Base-by-base conservation (phyloP, 2,113 vertebrate species). In the Laticauda laticaudata region DNA sequence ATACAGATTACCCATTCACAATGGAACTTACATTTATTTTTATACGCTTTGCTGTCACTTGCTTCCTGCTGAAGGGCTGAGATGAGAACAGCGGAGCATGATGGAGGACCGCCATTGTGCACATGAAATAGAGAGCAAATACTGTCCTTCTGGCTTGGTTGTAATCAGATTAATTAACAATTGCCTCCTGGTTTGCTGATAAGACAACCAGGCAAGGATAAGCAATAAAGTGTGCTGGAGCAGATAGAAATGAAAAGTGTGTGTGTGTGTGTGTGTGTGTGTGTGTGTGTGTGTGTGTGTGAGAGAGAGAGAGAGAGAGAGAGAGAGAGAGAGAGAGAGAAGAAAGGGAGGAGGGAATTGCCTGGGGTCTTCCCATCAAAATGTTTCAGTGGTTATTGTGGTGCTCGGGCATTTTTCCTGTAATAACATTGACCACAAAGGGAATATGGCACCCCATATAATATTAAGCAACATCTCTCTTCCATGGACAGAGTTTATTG, bases 121-220 rank as follows among this genome's bases (percentile, higher is more conserved):
- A 24, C 55, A 4, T 91, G 18, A 24, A 61, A 57, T 2, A n/a
- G 34, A 51, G 51, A 64, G n/a, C 91, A 90, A 95, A 93, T 93
- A 92, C 21, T 93, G 26, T 59, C 59, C 87, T 92, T 92, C 75
- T 88, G 91, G 54, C 45, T 55, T 93, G 59, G 89, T 93, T 92
- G 75, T 95, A 95, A 93, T 88, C 0, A 95, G 87, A 87, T 90
- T 93, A 54, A 94, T 94, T 95, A 96, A 93, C 92, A 95, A 93
- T 34, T 87, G 8, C 0, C 94, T 95, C 92, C 57, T 93, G 53
- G 11, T 91, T 93, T 90, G 26, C 43, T 48, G 85, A 26, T 91
- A 92, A 81, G 75, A 88, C 95, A 89, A 51, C 86, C 94, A 56
- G 93, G 92, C 69, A 45, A 92, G 69, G 69, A 59, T 90, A 93